Conservation (phyloP, 2,797 vertebrate species). For the Cebuella pygmaea region DNA sequence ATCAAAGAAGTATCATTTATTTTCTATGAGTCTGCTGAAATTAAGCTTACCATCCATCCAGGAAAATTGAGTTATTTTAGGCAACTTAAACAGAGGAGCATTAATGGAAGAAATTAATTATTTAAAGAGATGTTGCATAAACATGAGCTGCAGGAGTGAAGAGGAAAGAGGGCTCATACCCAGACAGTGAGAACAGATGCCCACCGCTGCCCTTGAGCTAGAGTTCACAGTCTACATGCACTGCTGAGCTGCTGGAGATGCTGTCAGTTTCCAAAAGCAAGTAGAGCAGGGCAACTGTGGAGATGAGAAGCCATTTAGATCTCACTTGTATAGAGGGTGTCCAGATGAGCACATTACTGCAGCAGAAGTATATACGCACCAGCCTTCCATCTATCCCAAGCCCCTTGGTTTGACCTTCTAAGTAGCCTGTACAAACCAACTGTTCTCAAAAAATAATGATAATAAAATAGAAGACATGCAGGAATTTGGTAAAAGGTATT, state of each 20-base stretch:
- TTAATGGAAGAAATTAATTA: neutral
- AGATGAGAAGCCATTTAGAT: neutral
- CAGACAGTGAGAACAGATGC: neutral
- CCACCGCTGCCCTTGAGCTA: rapidly evolving
- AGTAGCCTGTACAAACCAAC: neutral
- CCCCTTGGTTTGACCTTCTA: neutral
- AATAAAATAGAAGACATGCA: neutral
- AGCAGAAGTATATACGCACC: neutral
- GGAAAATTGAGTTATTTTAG: conserved; percentile 23
- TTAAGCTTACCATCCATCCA: neutral
- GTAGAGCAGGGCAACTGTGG: neutral
- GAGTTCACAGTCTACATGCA: neutral
- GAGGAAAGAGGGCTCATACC: neutral
- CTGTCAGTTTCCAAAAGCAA: neutral
- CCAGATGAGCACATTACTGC: neutral
- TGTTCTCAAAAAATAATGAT: neutral
- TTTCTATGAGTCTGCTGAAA: neutral
- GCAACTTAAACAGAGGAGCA: neutral
- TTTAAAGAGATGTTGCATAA: neutral
- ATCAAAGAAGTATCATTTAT: neutral
- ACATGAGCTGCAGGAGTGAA: neutral
- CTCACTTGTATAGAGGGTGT: too few relatives aligned
- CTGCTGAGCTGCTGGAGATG: neutral
- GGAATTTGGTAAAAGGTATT: neutral
- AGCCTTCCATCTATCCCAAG: neutral